Conservation (phyloP, 2,797 vertebrate genomes). For the Potorous gilbertii region DNA sequence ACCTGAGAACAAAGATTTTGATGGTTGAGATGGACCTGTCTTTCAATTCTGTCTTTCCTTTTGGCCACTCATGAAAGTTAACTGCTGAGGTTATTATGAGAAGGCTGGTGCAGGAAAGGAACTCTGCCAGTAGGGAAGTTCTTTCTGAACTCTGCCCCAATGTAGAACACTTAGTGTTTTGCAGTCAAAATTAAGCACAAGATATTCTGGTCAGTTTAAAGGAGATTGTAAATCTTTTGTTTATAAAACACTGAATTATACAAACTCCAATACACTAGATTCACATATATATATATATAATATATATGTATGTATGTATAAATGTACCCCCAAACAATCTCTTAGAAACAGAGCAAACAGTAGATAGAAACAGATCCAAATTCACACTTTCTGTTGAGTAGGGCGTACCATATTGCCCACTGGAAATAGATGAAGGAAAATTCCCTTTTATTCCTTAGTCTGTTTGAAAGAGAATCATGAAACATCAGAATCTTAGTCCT, state of each 20-base stretch:
- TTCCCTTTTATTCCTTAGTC: not conserved
- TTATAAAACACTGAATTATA: not conserved
- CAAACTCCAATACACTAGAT: not conserved
- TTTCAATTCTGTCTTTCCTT: slow-evolving; percentile 50
- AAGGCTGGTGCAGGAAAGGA: slow-evolving; percentile 1
- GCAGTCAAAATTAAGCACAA: not conserved
- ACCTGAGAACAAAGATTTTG: slow-evolving; percentile 37
- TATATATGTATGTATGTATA: too few relatives aligned
- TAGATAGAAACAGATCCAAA: not conserved
- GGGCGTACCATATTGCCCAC: not conserved
- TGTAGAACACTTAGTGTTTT: not conserved
- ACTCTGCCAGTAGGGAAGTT: slow-evolving; percentile 32
- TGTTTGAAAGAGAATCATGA: not conserved
- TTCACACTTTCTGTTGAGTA: not conserved
- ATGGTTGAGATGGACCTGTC: not conserved
- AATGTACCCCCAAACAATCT: not conserved
- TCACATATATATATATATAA: not conserved
- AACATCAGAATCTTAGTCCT: not conserved
- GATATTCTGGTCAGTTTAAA: not conserved
- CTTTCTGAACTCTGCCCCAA: not conserved
- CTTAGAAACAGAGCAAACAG: not conserved
- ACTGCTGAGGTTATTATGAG: slow-evolving; percentile 39
- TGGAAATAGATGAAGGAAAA: not conserved
- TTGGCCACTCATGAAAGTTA: slow-evolving; percentile 18
- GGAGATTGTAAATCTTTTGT: not conserved